Conservation (phyloP, 1,140 invertebrate species). For the Pristionchus pacificus region DNA sequence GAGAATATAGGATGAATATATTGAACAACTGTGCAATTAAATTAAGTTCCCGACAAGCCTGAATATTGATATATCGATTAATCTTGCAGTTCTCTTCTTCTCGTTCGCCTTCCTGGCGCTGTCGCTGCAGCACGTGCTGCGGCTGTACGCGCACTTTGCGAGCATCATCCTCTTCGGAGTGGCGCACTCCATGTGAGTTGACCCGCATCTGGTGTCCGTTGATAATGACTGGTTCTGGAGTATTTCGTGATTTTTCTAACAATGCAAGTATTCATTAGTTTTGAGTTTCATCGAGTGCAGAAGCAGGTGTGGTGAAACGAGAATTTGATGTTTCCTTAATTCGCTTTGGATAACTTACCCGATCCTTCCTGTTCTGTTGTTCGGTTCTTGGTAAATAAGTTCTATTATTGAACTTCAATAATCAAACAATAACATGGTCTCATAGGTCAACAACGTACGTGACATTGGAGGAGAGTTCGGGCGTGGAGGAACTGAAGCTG, state of each 20-base stretch:
- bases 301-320: not conserved
- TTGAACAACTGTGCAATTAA: too few relatives aligned
- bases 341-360: too few relatives aligned
- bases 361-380: too few relatives aligned
- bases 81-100: conserved; percentile 62
- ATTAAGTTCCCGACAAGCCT: too few relatives aligned
- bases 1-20: too few relatives aligned
- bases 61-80: too few relatives aligned
- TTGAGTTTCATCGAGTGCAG: not conserved
- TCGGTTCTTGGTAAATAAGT: too few relatives aligned
- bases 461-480: conserved; percentile 51
- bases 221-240: too few relatives aligned
- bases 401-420: too few relatives aligned
- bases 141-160: conserved; percentile 63
- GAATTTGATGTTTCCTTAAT: not conserved
- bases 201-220: too few relatives aligned
- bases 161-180: conserved; percentile 59
- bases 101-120: conserved; percentile 62
- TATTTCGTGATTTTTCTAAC: not conserved
- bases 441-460: conserved; percentile 60
- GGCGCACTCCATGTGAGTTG: conserved; percentile 58
- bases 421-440: too few relatives aligned
- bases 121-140: conserved; percentile 61
- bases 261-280: not conserved
- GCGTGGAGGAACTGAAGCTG: conserved; percentile 33